These are phyloP conservation scores for Charadrius vociferus DNA, from an alignment of 2,113 vertebrate genomes.

Conservation along the genomic window DNA sequence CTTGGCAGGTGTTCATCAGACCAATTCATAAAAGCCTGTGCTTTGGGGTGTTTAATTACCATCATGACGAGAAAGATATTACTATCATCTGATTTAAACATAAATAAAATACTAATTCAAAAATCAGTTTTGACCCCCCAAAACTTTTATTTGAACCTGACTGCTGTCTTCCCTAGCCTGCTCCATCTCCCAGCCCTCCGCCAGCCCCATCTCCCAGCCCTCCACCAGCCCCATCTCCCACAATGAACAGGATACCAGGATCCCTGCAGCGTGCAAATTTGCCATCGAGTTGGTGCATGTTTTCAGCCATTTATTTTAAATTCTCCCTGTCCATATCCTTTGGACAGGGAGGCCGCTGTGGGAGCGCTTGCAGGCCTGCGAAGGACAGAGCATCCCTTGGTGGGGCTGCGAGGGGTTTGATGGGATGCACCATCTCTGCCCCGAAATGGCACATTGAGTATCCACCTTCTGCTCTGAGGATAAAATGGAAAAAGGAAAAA, in stretches of 20 bases:
- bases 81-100: not conserved
- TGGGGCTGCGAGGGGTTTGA: not conserved
- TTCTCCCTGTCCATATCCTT: not conserved
- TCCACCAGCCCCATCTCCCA: accelerated
- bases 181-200: not conserved
- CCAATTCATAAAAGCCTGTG: not conserved
- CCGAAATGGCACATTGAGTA: accelerated
- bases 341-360: not conserved
- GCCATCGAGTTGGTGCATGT: accelerated
- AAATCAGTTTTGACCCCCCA: not conserved
- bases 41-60: not conserved
- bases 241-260: not conserved
- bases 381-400: not conserved
- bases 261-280: not conserved
- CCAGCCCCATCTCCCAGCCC: not conserved
- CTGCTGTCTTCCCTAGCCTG: not conserved
- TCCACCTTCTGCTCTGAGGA: not conserved
- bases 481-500: not conserved
- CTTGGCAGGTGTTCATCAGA: not conserved
- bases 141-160: not conserved
- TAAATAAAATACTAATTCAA: not conserved
- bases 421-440: accelerated
- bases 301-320: not conserved
- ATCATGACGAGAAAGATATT: not conserved
- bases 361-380: accelerated